Conservation (phyloP, 2,888 invertebrate species). For the Mesochorus sp. region DNA sequence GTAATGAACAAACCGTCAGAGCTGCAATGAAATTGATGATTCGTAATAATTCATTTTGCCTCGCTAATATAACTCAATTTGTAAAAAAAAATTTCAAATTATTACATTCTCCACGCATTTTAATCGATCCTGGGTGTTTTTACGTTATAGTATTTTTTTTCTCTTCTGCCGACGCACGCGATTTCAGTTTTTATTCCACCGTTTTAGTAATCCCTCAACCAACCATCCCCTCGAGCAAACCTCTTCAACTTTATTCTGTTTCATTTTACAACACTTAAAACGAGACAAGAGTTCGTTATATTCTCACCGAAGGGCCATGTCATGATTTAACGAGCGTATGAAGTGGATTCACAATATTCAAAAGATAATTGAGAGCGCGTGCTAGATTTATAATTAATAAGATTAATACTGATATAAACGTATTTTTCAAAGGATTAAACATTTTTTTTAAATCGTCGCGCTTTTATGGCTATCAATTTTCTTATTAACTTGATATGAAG, state of each 20-base stretch:
- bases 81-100: background rate
- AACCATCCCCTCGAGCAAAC: background rate
- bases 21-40: background rate
- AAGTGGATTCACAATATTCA: slow-evolving; percentile 27
- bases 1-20: background rate
- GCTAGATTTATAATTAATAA: background rate
- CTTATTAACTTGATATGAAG: background rate
- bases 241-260: slow-evolving; percentile 11
- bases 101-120: background rate
- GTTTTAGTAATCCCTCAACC: background rate
- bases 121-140: background rate
- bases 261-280: slow-evolving; percentile 28
- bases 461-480: background rate
- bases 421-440: background rate
- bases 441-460: background rate
- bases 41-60: background rate
- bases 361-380: background rate
- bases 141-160: background rate
- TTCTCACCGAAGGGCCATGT: background rate
- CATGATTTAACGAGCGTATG: slow-evolving; percentile 46
- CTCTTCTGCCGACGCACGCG: background rate
- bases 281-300: slow-evolving; percentile 47
- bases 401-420: background rate
- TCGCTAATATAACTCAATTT: no score
- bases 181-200: slow-evolving; percentile 22